Base-by-base conservation (phyloP, 2,797 vertebrate genomes). In the Anguilla obscura region DNA sequence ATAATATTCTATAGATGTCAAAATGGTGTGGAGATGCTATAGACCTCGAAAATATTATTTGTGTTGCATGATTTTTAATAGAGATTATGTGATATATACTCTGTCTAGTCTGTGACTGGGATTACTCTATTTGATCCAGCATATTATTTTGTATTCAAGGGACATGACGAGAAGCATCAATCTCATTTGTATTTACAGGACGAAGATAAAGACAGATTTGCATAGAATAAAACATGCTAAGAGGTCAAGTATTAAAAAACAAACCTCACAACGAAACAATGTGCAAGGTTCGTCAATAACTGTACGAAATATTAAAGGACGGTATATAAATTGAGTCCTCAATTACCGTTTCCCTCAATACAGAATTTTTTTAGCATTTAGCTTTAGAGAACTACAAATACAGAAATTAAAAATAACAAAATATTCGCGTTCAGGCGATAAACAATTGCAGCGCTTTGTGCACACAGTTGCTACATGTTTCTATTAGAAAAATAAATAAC, bases 391-490 rank as follows among this genome's bases (percentile, higher is more conserved):
- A 56, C n/a, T 84, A 30, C 30, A 84, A 84, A 84, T 18, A 30
- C 0, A 56, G 2, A 40, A n/a, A 80, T 50, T 7, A 82, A 50
- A 79, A 83, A 83, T 66, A 48, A 66, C 1, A 18, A 63, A 52
- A 54, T n/a, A 52, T 48, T 83, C 48, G 60, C 27, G 45, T 56
- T 84, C 18, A 33, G 7, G 63, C 60, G 24, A 60, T 12, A 10
- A 24, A 48, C 40, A 82, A 82, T 9, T 48, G 48, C 30, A 79
- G 12, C 24, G 82, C 83, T 88, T 88, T 88, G 66, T 79, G 83
- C 45, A 74, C 71, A 48, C 36, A 86, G 79, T 85, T 40, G n/a
- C 86, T 66, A 21, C 58, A 85, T 87, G 86, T 89, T 88, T 89
- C 76, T 82, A 48, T 82, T 89, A 82, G 54, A 87, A 87, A 52